Conservation (phyloP, 1,140 invertebrate species). For the Nylanderia fulva region DNA sequence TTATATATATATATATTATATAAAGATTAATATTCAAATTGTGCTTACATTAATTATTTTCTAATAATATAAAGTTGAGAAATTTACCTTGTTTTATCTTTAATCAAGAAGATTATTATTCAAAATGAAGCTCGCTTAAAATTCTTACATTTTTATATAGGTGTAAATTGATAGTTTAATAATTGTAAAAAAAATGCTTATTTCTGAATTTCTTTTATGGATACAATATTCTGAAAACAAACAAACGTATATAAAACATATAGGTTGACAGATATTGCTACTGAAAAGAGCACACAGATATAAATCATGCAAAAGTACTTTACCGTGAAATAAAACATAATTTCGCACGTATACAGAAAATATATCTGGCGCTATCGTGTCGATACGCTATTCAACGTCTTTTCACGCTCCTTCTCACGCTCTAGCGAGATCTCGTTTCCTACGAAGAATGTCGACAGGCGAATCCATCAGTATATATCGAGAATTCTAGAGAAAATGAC, state of each 20-base stretch:
- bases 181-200: not conserved
- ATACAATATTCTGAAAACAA: not conserved
- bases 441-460: constrained; percentile 19
- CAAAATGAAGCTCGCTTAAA: not conserved
- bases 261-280: no score
- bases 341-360: not conserved
- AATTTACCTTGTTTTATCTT: not conserved
- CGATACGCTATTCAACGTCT: constrained; percentile 34
- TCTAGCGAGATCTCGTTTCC: constrained; percentile 40
- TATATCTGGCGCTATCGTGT: constrained; percentile 2
- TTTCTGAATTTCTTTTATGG: not conserved
- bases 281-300: not conserved
- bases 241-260: not conserved
- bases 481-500: constrained; percentile 47
- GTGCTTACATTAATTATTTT: not conserved
- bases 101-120: not conserved
- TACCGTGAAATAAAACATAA: not conserved
- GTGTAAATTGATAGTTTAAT: not conserved
- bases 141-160: not conserved
- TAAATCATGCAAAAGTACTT: constrained; percentile 16
- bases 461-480: constrained; percentile 39
- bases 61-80: not conserved
- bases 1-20: not conserved
- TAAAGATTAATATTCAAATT: not conserved
- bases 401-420: constrained; percentile 4